A percentile compares a stretch with the other conserved stretches of the same genome.
Conservation (phyloP, 2,888 invertebrate species). For the Stenchaetothrips biformis region DNA sequence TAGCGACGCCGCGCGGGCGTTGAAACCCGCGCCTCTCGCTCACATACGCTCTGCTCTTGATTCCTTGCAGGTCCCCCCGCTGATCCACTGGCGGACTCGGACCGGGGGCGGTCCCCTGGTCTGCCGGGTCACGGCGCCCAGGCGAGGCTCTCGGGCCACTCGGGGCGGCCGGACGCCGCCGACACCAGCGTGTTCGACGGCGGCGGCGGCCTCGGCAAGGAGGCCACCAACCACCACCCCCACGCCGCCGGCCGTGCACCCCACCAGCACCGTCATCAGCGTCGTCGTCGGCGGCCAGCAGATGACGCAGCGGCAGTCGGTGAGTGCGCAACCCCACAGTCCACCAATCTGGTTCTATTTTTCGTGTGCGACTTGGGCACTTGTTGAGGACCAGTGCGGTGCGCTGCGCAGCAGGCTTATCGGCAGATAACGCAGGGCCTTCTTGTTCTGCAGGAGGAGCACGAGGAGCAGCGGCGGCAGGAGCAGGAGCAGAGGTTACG, state of each 20-base stretch:
- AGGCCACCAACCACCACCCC: slow-evolving; percentile 27
- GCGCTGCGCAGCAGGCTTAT: too few relatives aligned
- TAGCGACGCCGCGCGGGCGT: too few relatives aligned
- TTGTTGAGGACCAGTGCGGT: too few relatives aligned
- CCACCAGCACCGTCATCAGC: slow-evolving; percentile 29
- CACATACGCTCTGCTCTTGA: not conserved
- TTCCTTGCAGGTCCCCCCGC: not conserved
- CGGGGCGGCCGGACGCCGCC: slow-evolving; percentile 35
- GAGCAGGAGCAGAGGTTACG: slow-evolving; percentile 5
- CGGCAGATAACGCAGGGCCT: too few relatives aligned
- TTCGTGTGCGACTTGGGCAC: too few relatives aligned
- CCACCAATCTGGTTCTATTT: too few relatives aligned
- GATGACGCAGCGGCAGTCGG: slow-evolving; percentile 27
- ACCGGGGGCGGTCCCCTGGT: slow-evolving; percentile 58
- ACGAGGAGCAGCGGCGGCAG: slow-evolving; percentile 25
- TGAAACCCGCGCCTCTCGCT: too few relatives aligned
- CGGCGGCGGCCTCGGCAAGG: slow-evolving; percentile 39
- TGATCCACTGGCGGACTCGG: slow-evolving; percentile 30
- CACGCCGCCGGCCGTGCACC: not conserved
- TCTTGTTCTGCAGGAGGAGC: slow-evolving; percentile 26
- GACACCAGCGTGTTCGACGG: slow-evolving; percentile 41
- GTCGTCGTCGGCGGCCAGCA: slow-evolving; percentile 26
- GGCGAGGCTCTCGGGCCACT: slow-evolving; percentile 44
- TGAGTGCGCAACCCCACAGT: too few relatives aligned
- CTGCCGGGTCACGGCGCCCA: slow-evolving; percentile 51